Conservation (phyloP, 1,140 invertebrate species). For the Parapsyche elsis region DNA sequence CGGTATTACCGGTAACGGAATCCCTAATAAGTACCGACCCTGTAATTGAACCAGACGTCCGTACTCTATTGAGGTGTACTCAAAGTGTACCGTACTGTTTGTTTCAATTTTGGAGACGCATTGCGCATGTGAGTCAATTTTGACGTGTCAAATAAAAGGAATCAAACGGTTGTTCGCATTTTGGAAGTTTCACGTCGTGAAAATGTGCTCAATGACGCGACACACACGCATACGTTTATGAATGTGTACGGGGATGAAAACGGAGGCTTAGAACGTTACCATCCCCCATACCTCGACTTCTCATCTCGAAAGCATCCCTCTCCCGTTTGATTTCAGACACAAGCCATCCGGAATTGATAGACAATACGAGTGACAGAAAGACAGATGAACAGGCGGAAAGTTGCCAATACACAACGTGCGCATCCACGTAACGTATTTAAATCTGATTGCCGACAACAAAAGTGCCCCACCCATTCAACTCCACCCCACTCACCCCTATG, state of each 20-base stretch:
- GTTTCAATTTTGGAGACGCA: no score
- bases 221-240: background rate
- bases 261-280: background rate
- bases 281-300: background rate
- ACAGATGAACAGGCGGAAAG: constrained; percentile 18
- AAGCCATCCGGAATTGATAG: constrained; percentile 42
- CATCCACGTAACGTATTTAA: constrained; percentile 21
- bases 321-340: constrained; percentile 34
- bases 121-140: no score
- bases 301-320: background rate
- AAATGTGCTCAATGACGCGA: background rate
- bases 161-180: background rate
- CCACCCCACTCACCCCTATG: background rate
- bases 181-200: background rate
- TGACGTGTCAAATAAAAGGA: no score
- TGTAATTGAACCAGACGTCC: no score
- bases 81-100: no score
- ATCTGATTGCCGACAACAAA: constrained; percentile 32
- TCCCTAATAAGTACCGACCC: no score
- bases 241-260: background rate
- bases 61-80: no score
- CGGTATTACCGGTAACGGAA: no score
- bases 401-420: constrained; percentile 29
- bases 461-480: background rate
- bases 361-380: constrained; percentile 40